Evolutionary conservation across 2,113 vertebrate genomes (phyloP).

Genomic region (Nannospalax galili): DNA sequence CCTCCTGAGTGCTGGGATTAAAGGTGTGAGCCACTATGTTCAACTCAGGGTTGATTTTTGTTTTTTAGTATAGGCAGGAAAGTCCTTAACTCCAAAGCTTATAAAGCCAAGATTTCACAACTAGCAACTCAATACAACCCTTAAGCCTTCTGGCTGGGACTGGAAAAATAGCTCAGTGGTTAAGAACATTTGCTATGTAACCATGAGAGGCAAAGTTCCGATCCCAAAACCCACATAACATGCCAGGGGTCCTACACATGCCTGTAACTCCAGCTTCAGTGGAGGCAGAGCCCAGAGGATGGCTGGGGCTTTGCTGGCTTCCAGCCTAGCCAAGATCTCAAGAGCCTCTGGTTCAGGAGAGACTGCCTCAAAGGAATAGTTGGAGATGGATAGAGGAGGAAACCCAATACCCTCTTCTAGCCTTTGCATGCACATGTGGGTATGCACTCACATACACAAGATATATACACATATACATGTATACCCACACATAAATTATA

Average conservation of each 20-base stretch:
- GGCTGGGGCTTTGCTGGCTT: not conserved
- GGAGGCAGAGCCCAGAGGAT: not conserved
- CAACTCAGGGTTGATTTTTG: not conserved
- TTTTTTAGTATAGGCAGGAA: not conserved
- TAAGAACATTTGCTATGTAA: not conserved
- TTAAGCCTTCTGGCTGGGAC: not conserved
- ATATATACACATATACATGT: not conserved
- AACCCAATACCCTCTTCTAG: not conserved
- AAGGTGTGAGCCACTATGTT: too few species aligned
- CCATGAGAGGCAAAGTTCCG: not conserved
- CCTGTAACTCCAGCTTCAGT: not conserved
- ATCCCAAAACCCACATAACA: not conserved
- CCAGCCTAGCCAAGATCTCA: not conserved
- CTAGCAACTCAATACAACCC: not conserved
- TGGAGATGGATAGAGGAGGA: not conserved
- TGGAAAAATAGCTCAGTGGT: not conserved
- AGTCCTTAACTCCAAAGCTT: not conserved
- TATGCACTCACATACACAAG: too few species aligned
- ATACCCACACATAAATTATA: not conserved
- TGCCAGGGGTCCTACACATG: not conserved
- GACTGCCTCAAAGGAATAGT: not conserved
- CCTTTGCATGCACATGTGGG: too few species aligned
- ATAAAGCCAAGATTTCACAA: not conserved
- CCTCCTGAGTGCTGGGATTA: too few species aligned
- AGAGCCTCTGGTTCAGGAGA: not conserved